Base-by-base conservation (phyloP, 2,888 invertebrate genomes). In the Ormyrus rosae region DNA sequence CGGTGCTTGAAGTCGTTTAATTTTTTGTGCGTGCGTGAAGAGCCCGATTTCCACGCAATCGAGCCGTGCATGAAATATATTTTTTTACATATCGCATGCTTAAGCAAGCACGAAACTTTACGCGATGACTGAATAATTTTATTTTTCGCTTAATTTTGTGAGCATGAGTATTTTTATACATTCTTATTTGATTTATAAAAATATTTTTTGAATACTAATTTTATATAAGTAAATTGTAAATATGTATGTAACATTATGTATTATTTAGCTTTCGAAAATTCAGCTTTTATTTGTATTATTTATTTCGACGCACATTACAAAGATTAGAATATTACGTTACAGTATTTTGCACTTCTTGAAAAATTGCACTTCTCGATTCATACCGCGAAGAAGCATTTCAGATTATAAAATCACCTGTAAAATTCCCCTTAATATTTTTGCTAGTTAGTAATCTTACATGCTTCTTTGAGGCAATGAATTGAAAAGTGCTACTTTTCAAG, bases 141-240 rank as follows among this genome's bases (percentile, higher is more conserved):
- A 34, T 64, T 45, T 63, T 77, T 78, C 50, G 13, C 5, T 60
- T 61, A 70, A 2, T 51, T 13, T 79, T 76, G 34, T 69, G 13
- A 72, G 82, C 82, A 81, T 64, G 48, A 73, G 8, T 46, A 61
- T 77, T 73, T 81, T 53, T 73, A 34, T 34, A 68, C 13, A 58
- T 78, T 69, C 65, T 34, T 81, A 70, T 10, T 81, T 78, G 19
- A 65, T 48, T 45, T 78, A 74, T 19, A 63, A 73, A 6, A 10
- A 46, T 45, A 51, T 53, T 63, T 71, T 72, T 13, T 65, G 34
- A 46, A 50, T 69, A 2, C n/a, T 53, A 6, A 71, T 61, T 11
- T 73, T 71, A 34, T 76, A 9, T 50, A 46, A 58, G 10, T 64
- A 13, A 71, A 6, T 70, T 80, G 71, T 80, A 82, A 8, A 77